Evolutionary conservation across 2,113 vertebrate species (phyloP), one percentile per base, ranked within the genome.

Genomic region (Microcebus ravelobensis): DNA sequence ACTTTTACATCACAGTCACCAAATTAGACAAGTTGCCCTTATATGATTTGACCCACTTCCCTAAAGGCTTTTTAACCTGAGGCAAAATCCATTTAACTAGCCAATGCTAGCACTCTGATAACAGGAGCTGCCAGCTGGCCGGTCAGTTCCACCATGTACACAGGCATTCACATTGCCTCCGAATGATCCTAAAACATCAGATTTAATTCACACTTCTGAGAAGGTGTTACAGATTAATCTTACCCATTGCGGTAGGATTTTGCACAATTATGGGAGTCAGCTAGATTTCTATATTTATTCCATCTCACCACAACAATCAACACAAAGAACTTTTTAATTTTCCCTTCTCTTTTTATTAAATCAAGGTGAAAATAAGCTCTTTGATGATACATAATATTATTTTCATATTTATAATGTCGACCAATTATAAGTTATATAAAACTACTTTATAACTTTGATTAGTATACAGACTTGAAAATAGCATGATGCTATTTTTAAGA

Each of bases 171-270:
- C 61, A 65, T 73, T 0, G 2, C 36, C 83, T 80, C 48, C 77
- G 76, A 45, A 93, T 5, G 52, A 92, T 81, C 57, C 48, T 27
- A 74, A 90, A 50, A 74, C 48, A 61, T 83, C 50, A 94, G 77
- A 68, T 68, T 96, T 96, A 96, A 96, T 97, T 98, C 89, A 87
- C 96, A 97, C 96, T 50, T 94, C 45, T 77, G 29, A 39, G 39
- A 94, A 95, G 45, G 94, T 95, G 93, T 92, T 82, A 79, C 12
- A 80, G 73, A 80, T 74, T 96, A 89, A 91, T 93, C 68, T 88
- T 83, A 7, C 23, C 65, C 34, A 45, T 18, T 89, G 63, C 42
- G 34, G 86, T 45, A 79, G 91, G 77, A 79, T 36, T 81, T 87
- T 93, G 94, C 96, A 84, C 91, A 96, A 91, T 93, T 70, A 84